Evolutionary conservation across 2,797 vertebrate genomes (phyloP).

Genomic region (Cygnus olor): DNA sequence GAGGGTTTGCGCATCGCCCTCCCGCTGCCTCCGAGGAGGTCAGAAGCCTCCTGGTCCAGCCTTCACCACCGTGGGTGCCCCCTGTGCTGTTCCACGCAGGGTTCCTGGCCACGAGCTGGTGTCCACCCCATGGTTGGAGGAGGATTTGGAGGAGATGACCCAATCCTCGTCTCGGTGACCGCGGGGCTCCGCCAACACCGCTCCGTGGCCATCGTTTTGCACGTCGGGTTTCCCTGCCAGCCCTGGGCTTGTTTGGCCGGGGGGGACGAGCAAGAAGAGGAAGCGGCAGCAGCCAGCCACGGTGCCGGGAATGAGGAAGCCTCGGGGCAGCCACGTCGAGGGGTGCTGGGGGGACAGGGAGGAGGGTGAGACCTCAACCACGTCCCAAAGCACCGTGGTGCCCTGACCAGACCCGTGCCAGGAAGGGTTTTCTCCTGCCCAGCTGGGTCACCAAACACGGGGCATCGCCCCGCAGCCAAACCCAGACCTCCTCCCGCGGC

Average conservation of each 20-base stretch:
- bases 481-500: not conserved
- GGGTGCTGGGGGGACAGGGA: not conserved
- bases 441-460: fast-evolving
- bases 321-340: not conserved
- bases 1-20: not conserved
- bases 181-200: no score
- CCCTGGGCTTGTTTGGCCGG: not conserved
- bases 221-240: not conserved
- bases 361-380: not conserved
- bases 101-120: fast-evolving
- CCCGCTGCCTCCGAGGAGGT: not conserved
- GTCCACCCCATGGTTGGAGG: not conserved
- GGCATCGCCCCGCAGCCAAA: fast-evolving
- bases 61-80: not conserved
- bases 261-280: not conserved
- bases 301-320: slow-evolving; percentile 30
- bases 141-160: no score
- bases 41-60: not conserved
- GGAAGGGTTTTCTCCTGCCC: not conserved
- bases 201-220: not conserved
- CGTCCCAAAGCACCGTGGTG: not conserved
- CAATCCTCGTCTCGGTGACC: no score
- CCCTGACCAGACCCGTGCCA: fast-evolving
- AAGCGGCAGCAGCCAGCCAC: not conserved
- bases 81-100: not conserved